These are phyloP conservation scores for Synanthedon formicaeformis DNA, from an alignment of 2,888 invertebrate species.

Conservation along the genomic window DNA sequence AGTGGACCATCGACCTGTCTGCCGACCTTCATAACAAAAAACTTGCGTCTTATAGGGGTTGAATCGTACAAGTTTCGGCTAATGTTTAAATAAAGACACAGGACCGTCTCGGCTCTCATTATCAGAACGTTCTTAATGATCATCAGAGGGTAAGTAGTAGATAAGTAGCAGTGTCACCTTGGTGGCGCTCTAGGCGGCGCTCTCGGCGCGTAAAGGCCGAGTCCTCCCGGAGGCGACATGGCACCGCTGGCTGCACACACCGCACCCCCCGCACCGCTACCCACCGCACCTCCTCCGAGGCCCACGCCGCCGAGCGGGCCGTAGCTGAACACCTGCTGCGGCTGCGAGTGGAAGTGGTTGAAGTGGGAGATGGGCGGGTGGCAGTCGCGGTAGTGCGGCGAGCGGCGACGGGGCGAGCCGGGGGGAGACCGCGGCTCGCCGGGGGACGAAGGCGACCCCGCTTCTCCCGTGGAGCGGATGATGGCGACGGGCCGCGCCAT, in stretches of 20 bases:
- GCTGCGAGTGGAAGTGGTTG: slow-evolving; percentile 93
- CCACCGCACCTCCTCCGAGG: slow-evolving; percentile 64
- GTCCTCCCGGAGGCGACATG: slow-evolving; percentile 51
- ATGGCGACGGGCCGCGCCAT: slow-evolving; percentile 97
- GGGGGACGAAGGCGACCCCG: slow-evolving; percentile 40
- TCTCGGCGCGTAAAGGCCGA: slow-evolving; percentile 55
- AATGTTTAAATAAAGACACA: too few relatives aligned
- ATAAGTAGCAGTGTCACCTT: slow-evolving; percentile 19
- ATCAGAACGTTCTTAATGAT: neutral
- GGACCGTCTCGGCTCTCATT: too few relatives aligned
- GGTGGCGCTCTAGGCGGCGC: slow-evolving; percentile 51
- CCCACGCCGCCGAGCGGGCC: slow-evolving; percentile 84
- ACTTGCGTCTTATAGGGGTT: too few relatives aligned
- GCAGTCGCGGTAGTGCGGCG: slow-evolving; percentile 50
- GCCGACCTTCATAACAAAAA: too few relatives aligned
- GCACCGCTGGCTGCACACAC: slow-evolving; percentile 38
- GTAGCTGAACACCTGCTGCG: slow-evolving; percentile 93
- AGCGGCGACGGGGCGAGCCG: slow-evolving; percentile 48
- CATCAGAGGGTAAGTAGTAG: neutral
- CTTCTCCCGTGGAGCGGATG: slow-evolving; percentile 84
- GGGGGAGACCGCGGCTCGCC: slow-evolving; percentile 56
- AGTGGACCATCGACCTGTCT: too few relatives aligned
- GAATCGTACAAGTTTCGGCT: neutral
- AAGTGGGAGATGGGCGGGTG: slow-evolving; percentile 78
- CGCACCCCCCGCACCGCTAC: slow-evolving; percentile 35